Base-by-base conservation (phyloP, 2,113 vertebrate genomes). In the Pangasianodon gigas region DNA sequence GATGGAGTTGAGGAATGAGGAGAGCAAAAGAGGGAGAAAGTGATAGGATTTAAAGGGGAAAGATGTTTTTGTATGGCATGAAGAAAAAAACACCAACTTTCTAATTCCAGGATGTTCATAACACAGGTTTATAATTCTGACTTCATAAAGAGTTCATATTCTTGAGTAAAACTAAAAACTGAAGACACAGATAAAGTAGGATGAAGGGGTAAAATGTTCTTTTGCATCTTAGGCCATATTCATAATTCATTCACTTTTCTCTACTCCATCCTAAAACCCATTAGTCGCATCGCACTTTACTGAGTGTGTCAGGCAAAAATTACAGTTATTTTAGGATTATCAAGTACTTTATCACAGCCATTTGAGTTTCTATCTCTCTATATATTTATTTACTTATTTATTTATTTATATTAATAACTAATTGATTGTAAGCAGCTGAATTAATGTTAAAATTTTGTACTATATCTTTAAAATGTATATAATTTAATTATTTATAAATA, bases 201-300 rank as follows among this genome's bases (percentile, higher is more conserved):
- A 54, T 4, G n/a, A 71, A 56, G 19, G 46, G 19, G 24, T 26
- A 21, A 56, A 52, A 58, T 18, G 44, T 5, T 44, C 69, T 44
- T 75, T 56, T 41, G 32, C 13, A 10, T 44, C 52, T 77, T 9
- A 18, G 24, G 52, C 32, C 19, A 77, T 54, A 46, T 87, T 87
- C 11, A 14, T 77, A 87, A 87, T 87, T 67, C 37, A n/a, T 58
- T 77, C 29, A 79, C 86, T 58, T 65, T 46, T 81, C 51, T 69
- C 44, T 44, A 58, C 75, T 84, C 62, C 86, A 87, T 44, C 84
- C 37, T 32, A 8, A 92, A 62, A 90, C 90, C 51, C 54, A 91
- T 90, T 91, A 71, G 91, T 51, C 83, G 84, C 58, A 65, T 92
- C 90, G 92, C 88, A 90, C 65, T 69, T 13, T 69, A 56, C 54